Base-by-base conservation (phyloP, 1,140 invertebrate genomes). In the Drosophila burlai region DNA sequence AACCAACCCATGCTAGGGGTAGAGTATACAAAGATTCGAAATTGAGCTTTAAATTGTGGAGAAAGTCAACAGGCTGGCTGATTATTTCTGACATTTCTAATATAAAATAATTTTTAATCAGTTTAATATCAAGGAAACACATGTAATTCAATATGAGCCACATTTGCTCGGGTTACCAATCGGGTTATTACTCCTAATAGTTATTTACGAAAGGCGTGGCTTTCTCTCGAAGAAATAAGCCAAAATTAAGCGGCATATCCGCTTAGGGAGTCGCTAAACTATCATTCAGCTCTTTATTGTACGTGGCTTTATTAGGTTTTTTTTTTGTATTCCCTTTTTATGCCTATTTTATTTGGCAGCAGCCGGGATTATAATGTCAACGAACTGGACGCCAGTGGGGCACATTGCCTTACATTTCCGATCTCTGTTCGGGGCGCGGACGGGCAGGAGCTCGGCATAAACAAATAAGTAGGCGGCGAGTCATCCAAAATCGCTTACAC, bases 321-420 rank as follows among this genome's bases (percentile, higher is more conserved):
- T 29, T n/a, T 38, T 67, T 38, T 67, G 13, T 64, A 29, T 49
- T 49, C 31, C 31, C 34, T 9, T 69, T 52, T 10, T 34, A 42
- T 38, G 47, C 24, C 4, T 50, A 34, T 52, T 34, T 71, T 47
- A 59, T 72, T 73, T 61, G 69, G 69, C 67, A 73, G 24, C 61
- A 26, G 49, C 21, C 38, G 61, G 64, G 67, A 74, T 74, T 74
- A 74, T 74, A 74, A 61, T 74, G 71, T 74, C 71, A 74, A 74
- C 50, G 71, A 74, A 74, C 71, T 73, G 71, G 55, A 24, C 45
- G 54, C 21, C 54, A 57, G 54, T 40, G 54, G 54, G 69, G 43
- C 49, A 64, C 61, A 50, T 85, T 87, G 84, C 77, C 84, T 81
- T 87, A 87, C 84, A 84, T 87, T 81, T 84, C 81, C 84, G 81